Base-by-base conservation (phyloP, 2,797 vertebrate species). In the Urocyon cinereoargenteus region DNA sequence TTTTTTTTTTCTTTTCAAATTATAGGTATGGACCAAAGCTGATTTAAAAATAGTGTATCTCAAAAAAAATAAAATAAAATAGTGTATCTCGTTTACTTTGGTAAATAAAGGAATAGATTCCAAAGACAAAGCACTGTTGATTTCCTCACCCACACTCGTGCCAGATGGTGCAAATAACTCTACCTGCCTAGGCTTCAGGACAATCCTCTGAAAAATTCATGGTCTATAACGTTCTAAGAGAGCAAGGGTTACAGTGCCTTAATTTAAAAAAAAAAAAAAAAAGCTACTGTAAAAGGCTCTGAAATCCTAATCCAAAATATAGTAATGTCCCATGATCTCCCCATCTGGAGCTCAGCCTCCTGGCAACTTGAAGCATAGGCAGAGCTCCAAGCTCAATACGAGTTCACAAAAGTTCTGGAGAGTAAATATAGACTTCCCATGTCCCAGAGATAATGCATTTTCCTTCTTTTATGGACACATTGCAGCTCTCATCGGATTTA, bases 151-250 rank as follows among this genome's bases (percentile, higher is more conserved):
- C 21, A 31, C 22, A 45, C 2, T 62, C 73, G 4, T 70, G 11
- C 61, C 24, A 84, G 78, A 72, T 51, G 87, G 8, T 61, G 45
- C 51, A 85, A 84, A 64, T 66, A 90, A 96, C 78, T 96, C 45
- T n/a, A 79, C 3, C 53, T 70, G n/a, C 5, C 18, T 85, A 31
- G 34, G 11, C 24, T 72, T 95, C 16, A 86, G 22, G 55, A n/a
- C 2, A 75, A 40, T 84, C 8, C 79, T 96, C 61, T 86, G n/a
- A 95, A 94, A 91, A 77, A 61, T 31, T 86, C 7, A 62, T 45
- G 83, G 57, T 40, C 11, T 28, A 31, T 1, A 34, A 40, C 75
- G 0, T 36, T 93, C 7, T 81, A 4, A 79, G 81, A 89, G 6
- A 45, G 10, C 11, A 90, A 70, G 0, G 86, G 4, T 95, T 89